Percentiles rank a stretch among this genome's conserved stretches.
Evolutionary conservation across 2,113 vertebrate species (phyloP).

Genomic region (Sphyrna mokarran): DNA sequence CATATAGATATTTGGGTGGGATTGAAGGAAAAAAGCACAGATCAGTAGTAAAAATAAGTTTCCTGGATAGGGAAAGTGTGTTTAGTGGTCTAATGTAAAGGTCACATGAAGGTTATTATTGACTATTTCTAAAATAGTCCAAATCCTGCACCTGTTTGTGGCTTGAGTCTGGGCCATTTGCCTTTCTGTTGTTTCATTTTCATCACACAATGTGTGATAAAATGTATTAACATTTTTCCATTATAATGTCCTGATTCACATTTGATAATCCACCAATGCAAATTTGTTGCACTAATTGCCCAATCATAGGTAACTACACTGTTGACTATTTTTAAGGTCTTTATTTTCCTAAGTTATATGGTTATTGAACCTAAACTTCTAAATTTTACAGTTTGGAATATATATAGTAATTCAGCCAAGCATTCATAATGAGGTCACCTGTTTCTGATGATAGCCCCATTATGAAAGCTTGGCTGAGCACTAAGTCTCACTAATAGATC

Average conservation of each 20-base stretch:
- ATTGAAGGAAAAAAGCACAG: not conserved
- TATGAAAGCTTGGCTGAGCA: too few relatives aligned
- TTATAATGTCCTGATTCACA: not conserved
- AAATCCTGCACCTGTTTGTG: not conserved
- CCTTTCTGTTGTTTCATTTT: not conserved
- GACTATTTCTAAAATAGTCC: not conserved
- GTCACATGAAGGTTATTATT: not conserved
- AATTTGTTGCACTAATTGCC: not conserved
- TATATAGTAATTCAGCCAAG: not conserved
- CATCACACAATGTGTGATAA: not conserved
- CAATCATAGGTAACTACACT: not conserved
- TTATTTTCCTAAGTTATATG: not conserved
- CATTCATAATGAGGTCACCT: too few relatives aligned
- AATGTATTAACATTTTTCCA: not conserved
- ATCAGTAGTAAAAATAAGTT: not conserved
- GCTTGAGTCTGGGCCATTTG: not conserved
- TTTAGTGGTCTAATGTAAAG: not conserved
- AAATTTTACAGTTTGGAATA: not conserved
- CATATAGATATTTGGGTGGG: not conserved
- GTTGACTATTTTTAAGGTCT: not conserved
- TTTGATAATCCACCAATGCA: not conserved
- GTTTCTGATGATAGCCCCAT: too few relatives aligned
- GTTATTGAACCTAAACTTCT: not conserved
- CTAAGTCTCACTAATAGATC: too few relatives aligned
- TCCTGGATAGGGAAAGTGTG: not conserved